These are phyloP conservation scores for Solenopsis fugax DNA, from an alignment of 1,140 invertebrate species.

Conservation along the genomic window DNA sequence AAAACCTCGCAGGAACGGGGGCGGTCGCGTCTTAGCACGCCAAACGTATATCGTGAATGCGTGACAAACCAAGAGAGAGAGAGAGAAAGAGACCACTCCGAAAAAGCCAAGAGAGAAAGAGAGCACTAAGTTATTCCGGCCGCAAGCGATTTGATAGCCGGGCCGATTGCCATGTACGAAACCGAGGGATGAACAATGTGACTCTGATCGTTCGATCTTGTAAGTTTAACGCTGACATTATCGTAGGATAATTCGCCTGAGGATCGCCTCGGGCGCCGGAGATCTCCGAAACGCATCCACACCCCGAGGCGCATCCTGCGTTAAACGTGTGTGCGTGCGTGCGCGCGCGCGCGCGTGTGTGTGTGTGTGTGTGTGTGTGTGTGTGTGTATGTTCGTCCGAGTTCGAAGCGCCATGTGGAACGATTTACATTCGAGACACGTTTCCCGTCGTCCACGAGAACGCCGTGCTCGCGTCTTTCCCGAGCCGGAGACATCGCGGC, in stretches of 20 bases:
- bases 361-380: not conserved
- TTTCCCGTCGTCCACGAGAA: conserved; percentile 66
- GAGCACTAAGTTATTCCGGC: conserved; percentile 33
- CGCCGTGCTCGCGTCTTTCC: conserved; percentile 19
- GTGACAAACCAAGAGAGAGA: conserved; percentile 28
- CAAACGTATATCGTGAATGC: not conserved
- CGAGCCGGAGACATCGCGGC: conserved; percentile 70
- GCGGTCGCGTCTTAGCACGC: not conserved
- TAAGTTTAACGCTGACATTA: conserved; percentile 70
- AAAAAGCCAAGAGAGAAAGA: not conserved
- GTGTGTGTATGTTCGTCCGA: not conserved
- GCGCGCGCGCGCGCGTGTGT: not conserved
- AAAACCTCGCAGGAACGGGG: conserved; percentile 1
- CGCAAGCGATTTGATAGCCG: conserved; percentile 8
- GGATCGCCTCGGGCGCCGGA: conserved; percentile 2
- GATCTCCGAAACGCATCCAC: conserved; percentile 29
- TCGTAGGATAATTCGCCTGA: conserved; percentile 55
- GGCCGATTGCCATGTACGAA: not conserved
- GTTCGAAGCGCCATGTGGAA: conserved; percentile 9
- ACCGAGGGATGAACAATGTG: conserved; percentile 68
- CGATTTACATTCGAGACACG: conserved; percentile 78
- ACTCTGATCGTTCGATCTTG: conserved; percentile 68
- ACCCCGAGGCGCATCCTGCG: not conserved
- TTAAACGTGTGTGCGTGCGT: not conserved
- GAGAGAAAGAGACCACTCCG: not conserved